phyloP scores from a whole-genome alignment of 2,113 vertebrate species.

The Motacilla tschutschensis region DNA sequence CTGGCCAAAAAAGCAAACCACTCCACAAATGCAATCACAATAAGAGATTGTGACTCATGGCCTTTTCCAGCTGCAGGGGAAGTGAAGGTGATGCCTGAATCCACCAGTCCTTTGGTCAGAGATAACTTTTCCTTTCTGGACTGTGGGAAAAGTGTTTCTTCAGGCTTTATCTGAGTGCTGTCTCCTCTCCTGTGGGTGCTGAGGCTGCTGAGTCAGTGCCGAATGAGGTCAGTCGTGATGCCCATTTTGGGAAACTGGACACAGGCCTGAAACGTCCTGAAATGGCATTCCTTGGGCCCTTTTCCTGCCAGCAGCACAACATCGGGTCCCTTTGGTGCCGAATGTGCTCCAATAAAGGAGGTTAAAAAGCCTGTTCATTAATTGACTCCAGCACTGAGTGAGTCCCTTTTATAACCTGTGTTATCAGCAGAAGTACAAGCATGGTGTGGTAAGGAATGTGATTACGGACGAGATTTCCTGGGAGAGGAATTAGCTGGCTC shows the following conservation, averaged over 20 bases:
- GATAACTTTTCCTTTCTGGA: neutral
- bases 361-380: conserved; percentile 79
- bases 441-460: conserved; percentile 74
- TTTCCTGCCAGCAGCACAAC: conserved; percentile 66
- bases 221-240: conserved; percentile 55
- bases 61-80: neutral
- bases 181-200: neutral
- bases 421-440: conserved; percentile 82
- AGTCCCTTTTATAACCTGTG: conserved; percentile 80
- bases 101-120: neutral
- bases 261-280: conserved; percentile 45
- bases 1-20: neutral
- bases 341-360: conserved; percentile 74
- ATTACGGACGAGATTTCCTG: conserved; percentile 83
- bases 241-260: conserved; percentile 27
- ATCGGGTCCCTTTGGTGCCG: conserved; percentile 45
- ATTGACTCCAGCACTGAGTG: conserved; percentile 72
- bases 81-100: neutral
- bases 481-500: conserved; percentile 81
- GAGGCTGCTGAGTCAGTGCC: conserved; percentile 50
- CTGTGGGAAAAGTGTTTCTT: neutral
- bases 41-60: neutral
- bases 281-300: conserved; percentile 54
- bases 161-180: neutral
- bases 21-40: neutral